These are phyloP conservation scores for Calliopum simillimum DNA, from an alignment of 2,888 invertebrate genomes.

Conservation along the genomic window DNA sequence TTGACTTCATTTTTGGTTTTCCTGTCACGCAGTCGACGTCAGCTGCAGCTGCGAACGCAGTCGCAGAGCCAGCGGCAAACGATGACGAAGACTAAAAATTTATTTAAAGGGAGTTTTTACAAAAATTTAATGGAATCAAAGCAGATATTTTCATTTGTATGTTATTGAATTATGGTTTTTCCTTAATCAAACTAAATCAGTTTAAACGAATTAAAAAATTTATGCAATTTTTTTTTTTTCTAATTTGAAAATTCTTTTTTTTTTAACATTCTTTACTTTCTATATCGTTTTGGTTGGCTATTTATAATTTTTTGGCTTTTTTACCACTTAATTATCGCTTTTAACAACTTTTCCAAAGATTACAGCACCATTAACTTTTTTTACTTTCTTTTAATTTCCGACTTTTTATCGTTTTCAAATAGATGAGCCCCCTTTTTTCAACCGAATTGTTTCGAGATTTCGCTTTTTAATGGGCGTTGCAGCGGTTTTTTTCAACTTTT, in stretches of 20 bases:
- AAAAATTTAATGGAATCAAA: too few species aligned
- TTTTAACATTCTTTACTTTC: too few species aligned
- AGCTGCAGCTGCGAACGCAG: constrained; percentile 20
- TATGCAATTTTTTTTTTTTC: too few species aligned
- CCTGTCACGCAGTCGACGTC: constrained; percentile 53
- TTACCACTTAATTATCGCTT: neutral
- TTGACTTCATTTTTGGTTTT: constrained; percentile 44
- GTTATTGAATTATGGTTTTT: too few species aligned
- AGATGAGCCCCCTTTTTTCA: constrained; percentile 15
- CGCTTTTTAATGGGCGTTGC: constrained; percentile 41
- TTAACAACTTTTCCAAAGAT: constrained; percentile 28
- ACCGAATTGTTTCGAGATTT: constrained; percentile 32
- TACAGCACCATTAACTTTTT: constrained; percentile 25
- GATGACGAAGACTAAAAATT: constrained; percentile 57
- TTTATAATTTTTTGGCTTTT: too few species aligned
- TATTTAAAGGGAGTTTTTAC: neutral
- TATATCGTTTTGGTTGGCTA: too few species aligned
- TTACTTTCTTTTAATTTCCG: constrained; percentile 22
- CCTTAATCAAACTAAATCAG: neutral
- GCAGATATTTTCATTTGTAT: too few species aligned
- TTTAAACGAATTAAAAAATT: constrained; percentile 5
- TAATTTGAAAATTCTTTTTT: too few species aligned
- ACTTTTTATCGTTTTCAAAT: neutral
- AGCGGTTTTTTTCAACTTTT: constrained; percentile 23
- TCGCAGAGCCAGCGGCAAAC: constrained; percentile 45